Percentiles rank a stretch among this genome's conserved stretches.
Evolutionary conservation across 2,888 invertebrate genomes (phyloP).

Genomic region (Vannuccia rotundouncinata): DNA sequence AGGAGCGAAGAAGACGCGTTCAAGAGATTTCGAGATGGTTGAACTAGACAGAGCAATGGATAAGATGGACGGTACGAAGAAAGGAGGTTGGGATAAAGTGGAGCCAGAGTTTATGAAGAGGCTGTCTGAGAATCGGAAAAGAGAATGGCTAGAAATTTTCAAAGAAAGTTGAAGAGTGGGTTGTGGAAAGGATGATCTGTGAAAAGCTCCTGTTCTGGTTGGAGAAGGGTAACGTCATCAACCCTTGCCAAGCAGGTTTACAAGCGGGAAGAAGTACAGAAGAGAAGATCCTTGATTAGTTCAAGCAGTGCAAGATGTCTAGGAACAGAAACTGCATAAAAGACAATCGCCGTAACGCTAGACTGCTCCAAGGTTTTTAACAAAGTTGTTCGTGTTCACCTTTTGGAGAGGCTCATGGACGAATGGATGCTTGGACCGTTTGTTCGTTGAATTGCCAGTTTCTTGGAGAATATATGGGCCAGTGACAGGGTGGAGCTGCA

Average conservation of each 20-base stretch:
- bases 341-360: constrained; percentile 1
- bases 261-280: constrained; percentile 13
- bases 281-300: constrained; percentile 10
- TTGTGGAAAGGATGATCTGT: not conserved
- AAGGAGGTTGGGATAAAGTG: not conserved
- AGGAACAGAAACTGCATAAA: not conserved
- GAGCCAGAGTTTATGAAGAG: not conserved
- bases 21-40: not conserved
- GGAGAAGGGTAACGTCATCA: constrained; percentile 15
- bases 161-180: constrained; percentile 14
- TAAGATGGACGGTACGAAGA: not conserved
- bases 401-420: constrained; percentile 12
- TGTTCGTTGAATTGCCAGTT: constrained; percentile 3
- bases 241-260: constrained; percentile 4
- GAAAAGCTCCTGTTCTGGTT: constrained; percentile 18
- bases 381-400: not conserved
- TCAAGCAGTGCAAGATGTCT: constrained; percentile 17
- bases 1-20: not conserved
- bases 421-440: constrained; percentile 4
- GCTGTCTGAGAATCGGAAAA: not conserved
- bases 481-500: constrained; percentile 16
- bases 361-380: constrained; percentile 27
- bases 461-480: not conserved
- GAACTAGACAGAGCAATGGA: not conserved
- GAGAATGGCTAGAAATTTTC: constrained; percentile 13